Conservation (phyloP, 2,888 invertebrate species). For the Melieria picta region DNA sequence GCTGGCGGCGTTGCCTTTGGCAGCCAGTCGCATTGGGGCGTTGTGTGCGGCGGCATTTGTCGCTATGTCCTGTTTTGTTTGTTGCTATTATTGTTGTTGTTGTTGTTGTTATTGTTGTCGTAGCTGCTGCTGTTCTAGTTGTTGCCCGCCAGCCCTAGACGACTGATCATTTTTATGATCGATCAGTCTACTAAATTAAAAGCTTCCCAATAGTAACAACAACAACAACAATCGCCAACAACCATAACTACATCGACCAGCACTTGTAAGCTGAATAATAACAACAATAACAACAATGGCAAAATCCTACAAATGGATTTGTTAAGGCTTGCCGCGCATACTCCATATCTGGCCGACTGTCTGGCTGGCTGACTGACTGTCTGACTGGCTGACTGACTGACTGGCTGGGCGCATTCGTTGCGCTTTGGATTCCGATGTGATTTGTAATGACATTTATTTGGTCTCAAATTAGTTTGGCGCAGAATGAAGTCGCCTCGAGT, state of each 20-base stretch:
- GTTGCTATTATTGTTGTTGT: conserved; percentile 8
- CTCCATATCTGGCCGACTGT: conserved; percentile 7
- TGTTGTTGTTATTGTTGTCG: conserved; percentile 18
- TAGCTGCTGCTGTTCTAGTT: neutral
- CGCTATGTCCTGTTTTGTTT: too few species aligned
- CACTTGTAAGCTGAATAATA: conserved; percentile 38
- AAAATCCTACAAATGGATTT: neutral
- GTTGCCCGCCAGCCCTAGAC: conserved; percentile 37
- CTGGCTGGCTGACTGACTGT: conserved; percentile 17
- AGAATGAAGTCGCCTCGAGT: too few species aligned
- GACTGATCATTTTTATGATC: conserved; percentile 62
- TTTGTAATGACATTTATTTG: conserved; percentile 63
- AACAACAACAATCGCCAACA: conserved; percentile 12
- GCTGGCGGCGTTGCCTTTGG: neutral
- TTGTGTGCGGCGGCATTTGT: too few species aligned
- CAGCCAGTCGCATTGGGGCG: too few species aligned
- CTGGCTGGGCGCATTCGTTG: conserved; percentile 39
- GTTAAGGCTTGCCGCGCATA: too few species aligned
- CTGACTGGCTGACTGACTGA: conserved; percentile 18
- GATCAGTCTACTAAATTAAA: conserved; percentile 61
- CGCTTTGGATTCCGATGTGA: conserved; percentile 60
- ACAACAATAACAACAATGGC: conserved; percentile 17
- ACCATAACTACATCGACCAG: conserved; percentile 22
- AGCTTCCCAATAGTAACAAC: conserved; percentile 35
- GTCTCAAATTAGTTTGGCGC: conserved; percentile 1